Base-by-base conservation (phyloP, 2,797 vertebrate genomes). In the Pseudopleuronectes americanus region DNA sequence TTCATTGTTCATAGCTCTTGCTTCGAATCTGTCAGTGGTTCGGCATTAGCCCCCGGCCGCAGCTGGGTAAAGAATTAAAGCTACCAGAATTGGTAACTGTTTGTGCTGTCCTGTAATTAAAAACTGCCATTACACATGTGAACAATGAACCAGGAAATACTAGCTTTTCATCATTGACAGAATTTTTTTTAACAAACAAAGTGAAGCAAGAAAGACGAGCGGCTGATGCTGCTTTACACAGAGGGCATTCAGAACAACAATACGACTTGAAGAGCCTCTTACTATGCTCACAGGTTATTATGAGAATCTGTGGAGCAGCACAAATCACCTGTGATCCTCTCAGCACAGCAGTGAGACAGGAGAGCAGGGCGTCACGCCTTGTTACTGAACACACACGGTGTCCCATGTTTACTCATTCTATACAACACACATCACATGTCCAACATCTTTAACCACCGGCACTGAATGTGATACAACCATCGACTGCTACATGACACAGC, bases 251-350 rank as follows among this genome's bases (percentile, higher is more conserved):
- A 64, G 64, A 33, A 57, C 69, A 67, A 43, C 10, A 67, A 28
- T 45, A 36, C 53, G 43, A 57, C 62, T 53, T 57, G 24, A 62
- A 57, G 31, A 45, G 57, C 61, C 24, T 69, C 57, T 16, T 41
- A 17, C 38, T 68, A 54, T 60, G 64, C 72, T 74, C 51, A 52
- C 45, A 54, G 3, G 19, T 23, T 52, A 83, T 83, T 77, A 77
- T 17, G 71, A 64, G 62, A 84, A 57, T 53, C 24, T 62, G 23
- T 62, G 71, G 65, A 80, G 56, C 68, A 68, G 62, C 76, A 75
- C 71, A 76, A 64, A 78, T 67, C 59, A 62, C 33, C 57, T 64
- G 49, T 81, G 62, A 69, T 70, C 75, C 67, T 68, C 65, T 36
- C 10, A 69, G 45, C 43, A 52, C 57, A 38, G 53, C 70, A 48